Percentiles rank a stretch among this genome's conserved stretches.
Evolutionary conservation across 2,797 vertebrate species (phyloP).

Genomic region (Channa striata): DNA sequence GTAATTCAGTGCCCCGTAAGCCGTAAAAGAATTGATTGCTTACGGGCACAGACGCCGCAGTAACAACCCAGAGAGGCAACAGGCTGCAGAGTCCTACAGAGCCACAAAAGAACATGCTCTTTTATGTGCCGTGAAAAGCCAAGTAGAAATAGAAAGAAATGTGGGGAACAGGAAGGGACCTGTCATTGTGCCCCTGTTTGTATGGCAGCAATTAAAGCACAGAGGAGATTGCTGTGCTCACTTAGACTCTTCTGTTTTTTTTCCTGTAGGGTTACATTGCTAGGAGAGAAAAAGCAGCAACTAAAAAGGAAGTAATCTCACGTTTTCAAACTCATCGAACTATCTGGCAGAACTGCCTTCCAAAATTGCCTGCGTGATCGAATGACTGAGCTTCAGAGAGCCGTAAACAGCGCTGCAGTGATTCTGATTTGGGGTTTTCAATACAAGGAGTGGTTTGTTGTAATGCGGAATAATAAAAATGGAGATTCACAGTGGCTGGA

Average conservation of each 20-base stretch:
- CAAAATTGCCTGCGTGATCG: conserved; percentile 34
- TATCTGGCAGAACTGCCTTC: conserved; percentile 33
- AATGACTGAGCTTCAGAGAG: conserved; percentile 22
- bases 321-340: conserved; percentile 16
- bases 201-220: conserved; percentile 57
- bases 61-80: conserved; percentile 27
- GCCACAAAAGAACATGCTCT: conserved; percentile 31
- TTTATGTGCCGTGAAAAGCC: conserved; percentile 38
- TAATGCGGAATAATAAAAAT: conserved; percentile 44
- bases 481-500: conserved; percentile 63
- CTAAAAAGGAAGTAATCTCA: conserved; percentile 37
- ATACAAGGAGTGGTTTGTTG: conserved; percentile 71
- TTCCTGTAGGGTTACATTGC: conserved; percentile 40
- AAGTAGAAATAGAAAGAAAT: conserved; percentile 40
- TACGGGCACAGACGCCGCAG: conserved; percentile 2
- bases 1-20: conserved; percentile 13
- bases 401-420: conserved; percentile 65
- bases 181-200: conserved; percentile 48
- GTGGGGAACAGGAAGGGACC: conserved; percentile 27
- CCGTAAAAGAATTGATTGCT: conserved; percentile 29
- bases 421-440: conserved; percentile 46
- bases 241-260: not conserved
- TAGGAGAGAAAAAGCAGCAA: conserved; percentile 33
- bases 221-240: conserved; percentile 31
- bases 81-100: conserved; percentile 11